Evolutionary conservation across 2,113 vertebrate genomes (phyloP).

Genomic region (Empidonax alnorum): DNA sequence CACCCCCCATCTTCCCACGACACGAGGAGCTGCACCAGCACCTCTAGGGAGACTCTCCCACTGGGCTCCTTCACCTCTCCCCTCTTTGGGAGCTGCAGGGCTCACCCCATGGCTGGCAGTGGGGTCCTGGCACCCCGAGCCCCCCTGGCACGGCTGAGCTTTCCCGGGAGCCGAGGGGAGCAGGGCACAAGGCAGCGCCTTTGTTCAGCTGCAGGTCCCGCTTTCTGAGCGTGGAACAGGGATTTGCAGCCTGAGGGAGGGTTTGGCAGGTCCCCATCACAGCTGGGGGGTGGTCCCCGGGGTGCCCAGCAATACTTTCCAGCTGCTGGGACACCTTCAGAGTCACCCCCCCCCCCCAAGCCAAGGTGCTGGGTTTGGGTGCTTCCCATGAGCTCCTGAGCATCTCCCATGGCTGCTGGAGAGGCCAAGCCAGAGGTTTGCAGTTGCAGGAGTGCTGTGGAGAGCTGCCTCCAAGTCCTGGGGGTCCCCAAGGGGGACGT

Average conservation of each 20-base stretch:
- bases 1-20: accelerated
- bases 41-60: not conserved
- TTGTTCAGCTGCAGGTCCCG: accelerated
- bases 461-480: not conserved
- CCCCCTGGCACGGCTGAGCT: not conserved
- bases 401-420: accelerated
- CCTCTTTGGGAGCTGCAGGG: not conserved
- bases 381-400: too few relatives aligned
- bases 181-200: not conserved
- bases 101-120: not conserved
- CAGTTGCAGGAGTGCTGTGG: not conserved
- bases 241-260: not conserved
- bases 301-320: not conserved
- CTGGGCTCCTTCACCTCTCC: not conserved
- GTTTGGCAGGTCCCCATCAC: not conserved
- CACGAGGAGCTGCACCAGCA: not conserved
- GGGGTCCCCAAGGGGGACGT: not conserved
- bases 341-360: accelerated
- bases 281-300: not conserved
- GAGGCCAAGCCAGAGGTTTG: not conserved
- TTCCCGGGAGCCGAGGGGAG: too few relatives aligned
- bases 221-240: not conserved
- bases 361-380: not conserved
- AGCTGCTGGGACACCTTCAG: not conserved
- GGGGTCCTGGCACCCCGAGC: not conserved